phyloP scores from a whole-genome alignment of 2,113 vertebrate species.

The Neodontobutis hainanensis region DNA sequence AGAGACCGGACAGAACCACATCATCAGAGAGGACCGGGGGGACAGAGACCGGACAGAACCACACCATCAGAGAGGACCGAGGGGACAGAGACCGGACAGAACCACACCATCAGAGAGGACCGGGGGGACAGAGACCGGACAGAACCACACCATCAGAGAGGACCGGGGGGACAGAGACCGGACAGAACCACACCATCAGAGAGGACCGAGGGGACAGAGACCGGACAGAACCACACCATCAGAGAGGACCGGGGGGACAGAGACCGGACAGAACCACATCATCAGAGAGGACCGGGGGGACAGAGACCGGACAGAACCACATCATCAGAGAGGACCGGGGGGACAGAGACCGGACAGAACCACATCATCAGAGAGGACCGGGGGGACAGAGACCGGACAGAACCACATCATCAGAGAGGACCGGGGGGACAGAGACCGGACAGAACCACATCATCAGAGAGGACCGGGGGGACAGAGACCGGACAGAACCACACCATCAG shows the following conservation, averaged over 20 bases:
- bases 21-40: conserved; percentile 84
- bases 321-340: conserved; percentile 83
- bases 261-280: neutral
- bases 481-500: conserved; percentile 96
- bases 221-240: conserved; percentile 98
- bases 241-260: conserved; percentile 93
- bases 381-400: conserved; percentile 77
- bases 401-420: conserved; percentile 69
- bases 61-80: too few relatives aligned
- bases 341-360: conserved; percentile 68
- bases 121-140: too few relatives aligned
- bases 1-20: neutral
- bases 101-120: too few relatives aligned
- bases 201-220: too few relatives aligned
- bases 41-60: conserved; percentile 66
- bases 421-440: conserved; percentile 83
- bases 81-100: neutral
- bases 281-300: conserved; percentile 87
- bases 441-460: too few relatives aligned
- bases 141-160: conserved; percentile 97
- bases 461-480: too few relatives aligned
- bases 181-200: too few relatives aligned
- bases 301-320: conserved; percentile 45
- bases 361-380: conserved; percentile 80
- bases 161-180: conserved; percentile 86